A percentile compares a stretch with the other conserved stretches of the same genome.
Conservation (phyloP, 2,888 invertebrate species). For the Cantharis rustica region DNA sequence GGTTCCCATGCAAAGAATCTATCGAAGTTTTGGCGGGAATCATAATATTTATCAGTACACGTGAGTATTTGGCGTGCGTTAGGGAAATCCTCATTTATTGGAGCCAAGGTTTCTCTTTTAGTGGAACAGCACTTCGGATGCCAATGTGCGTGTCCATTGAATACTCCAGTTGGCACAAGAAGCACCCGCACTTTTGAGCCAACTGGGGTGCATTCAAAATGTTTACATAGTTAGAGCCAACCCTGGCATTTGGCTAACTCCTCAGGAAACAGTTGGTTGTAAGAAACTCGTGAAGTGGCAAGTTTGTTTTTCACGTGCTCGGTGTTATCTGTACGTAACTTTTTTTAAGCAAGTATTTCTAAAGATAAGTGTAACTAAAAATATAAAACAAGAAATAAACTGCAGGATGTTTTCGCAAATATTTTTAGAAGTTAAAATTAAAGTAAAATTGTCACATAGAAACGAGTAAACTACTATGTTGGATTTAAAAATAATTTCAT, state of each 20-base stretch:
- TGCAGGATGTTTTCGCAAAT: background rate
- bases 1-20: conserved; percentile 32
- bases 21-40: conserved; percentile 40
- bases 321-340: background rate
- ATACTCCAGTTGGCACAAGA: conserved; percentile 52
- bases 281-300: conserved; percentile 8
- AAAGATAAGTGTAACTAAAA: background rate
- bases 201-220: conserved; percentile 44
- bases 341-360: background rate
- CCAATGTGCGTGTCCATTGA: conserved; percentile 47
- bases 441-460: background rate
- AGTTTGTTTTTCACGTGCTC: conserved; percentile 1
- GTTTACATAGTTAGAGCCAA: conserved; percentile 39
- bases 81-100: conserved; percentile 44
- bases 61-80: conserved; percentile 46
- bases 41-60: conserved; percentile 43
- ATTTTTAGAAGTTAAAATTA: background rate
- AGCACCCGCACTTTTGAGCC: conserved; percentile 43
- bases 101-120: conserved; percentile 45
- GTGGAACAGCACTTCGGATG: conserved; percentile 41
- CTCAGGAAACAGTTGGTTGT: conserved; percentile 25
- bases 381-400: background rate
- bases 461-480: background rate
- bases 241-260: conserved; percentile 30
- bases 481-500: background rate